Base-by-base conservation (phyloP, 2,888 invertebrate genomes). In the Leuctra nigra region DNA sequence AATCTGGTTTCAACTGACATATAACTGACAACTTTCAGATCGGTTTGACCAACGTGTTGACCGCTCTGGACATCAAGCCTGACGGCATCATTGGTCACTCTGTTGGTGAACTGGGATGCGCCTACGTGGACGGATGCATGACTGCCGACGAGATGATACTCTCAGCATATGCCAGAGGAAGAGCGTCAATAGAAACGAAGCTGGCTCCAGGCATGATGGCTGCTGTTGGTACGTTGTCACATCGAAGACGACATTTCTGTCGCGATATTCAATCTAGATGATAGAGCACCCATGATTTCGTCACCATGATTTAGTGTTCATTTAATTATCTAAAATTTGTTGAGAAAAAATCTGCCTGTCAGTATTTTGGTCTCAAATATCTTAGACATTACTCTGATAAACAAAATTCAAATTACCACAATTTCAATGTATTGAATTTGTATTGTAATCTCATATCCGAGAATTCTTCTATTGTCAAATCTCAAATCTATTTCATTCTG, bases 121-220 rank as follows among this genome's bases (percentile, higher is more conserved):
- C 79, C 7, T 83, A 83, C 67, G 81, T 80, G 56, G 83, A 83
- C 68, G 80, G 79, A 7, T 76, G 77, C 54, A 73, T 82, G 60
- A 80, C 78, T 35, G 76, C 76, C 11, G 79, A 80, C 63, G 79
- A 83, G 68, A 75, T 80, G 55, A 74, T 83, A 44, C 69, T 81
- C 57, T 74, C 79, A 36, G 81, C 82, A 7, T 81, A 79, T 67
- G 77, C 77, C 68, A 70, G 92, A 66, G 92, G 91, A 1, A 75
- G 80, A 59, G 86, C 87, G 1, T 86, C 86, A 23, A 68, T 84
- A n/a, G 86, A 89, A 63, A 80, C 84, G 0, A 75, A 78, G 2
- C 75, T 87, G 64, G 81, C 86, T 61, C 75, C 73, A 55, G 91
- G 91, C 46, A 86, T 87, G 25, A 94, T 94, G 94, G 94, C 93